Percentiles rank a stretch among this genome's conserved stretches.
These are phyloP conservation scores for Pelobates cultripes DNA, from an alignment of 2,797 vertebrate species.

Conservation along the genomic window DNA sequence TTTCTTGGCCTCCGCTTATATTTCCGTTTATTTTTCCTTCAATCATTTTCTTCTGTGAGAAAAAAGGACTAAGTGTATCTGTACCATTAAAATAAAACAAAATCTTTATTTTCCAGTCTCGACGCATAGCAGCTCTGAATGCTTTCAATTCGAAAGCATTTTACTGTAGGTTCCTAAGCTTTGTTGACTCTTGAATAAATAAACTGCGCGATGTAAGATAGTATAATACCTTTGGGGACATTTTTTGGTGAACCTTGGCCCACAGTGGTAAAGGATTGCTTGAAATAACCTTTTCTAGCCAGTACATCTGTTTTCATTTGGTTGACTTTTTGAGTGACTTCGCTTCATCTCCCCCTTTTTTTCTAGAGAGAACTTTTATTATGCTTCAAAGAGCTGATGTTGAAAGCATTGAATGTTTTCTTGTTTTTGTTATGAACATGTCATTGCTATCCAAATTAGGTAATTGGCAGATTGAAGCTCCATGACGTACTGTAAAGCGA, in stretches of 20 bases:
- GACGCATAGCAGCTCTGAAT: constrained; percentile 28
- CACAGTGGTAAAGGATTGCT: constrained; percentile 46
- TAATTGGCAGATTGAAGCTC: too few relatives aligned
- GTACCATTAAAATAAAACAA: constrained; percentile 31
- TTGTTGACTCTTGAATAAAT: constrained; percentile 57
- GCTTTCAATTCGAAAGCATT: constrained; percentile 41
- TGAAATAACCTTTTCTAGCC: constrained; percentile 52
- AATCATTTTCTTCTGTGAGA: constrained; percentile 37
- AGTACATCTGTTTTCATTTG: constrained; percentile 56
- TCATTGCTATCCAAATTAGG: background rate
- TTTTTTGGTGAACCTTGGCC: constrained; percentile 42
- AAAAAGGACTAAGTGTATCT: constrained; percentile 27
- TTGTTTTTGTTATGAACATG: constrained; percentile 12
- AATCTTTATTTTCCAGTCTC: constrained; percentile 18
- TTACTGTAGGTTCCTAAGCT: constrained; percentile 44
- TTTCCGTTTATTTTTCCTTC: constrained; percentile 34
- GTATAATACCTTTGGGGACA: constrained; percentile 40
- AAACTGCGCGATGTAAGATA: constrained; percentile 45
- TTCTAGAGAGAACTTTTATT: constrained; percentile 53
- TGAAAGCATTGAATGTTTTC: constrained; percentile 20
- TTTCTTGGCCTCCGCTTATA: constrained; percentile 15
- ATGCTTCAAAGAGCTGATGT: constrained; percentile 41
- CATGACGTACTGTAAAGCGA: too few relatives aligned
- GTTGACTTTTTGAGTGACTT: constrained; percentile 40
- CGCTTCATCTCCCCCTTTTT: constrained; percentile 42